Evolutionary conservation across 1,140 invertebrate genomes (phyloP).

Genomic region (Wiebesia pumilae): DNA sequence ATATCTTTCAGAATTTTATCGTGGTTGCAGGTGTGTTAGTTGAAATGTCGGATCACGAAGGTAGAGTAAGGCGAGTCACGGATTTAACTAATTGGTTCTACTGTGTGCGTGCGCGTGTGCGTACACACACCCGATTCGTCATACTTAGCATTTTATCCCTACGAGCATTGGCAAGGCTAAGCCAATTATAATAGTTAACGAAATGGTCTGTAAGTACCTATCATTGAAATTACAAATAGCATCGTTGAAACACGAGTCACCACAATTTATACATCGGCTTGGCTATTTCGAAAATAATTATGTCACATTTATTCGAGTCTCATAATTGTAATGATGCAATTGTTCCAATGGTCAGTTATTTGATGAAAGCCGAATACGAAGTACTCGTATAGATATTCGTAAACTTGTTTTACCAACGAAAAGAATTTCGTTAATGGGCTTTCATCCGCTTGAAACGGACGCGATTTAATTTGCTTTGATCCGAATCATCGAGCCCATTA

Average conservation of each 20-base stretch:
- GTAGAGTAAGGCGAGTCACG: not conserved
- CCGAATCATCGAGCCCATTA: not conserved
- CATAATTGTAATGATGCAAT: not conserved
- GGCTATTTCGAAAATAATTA: too few relatives aligned
- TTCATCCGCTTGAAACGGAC: not conserved
- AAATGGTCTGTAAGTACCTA: not conserved
- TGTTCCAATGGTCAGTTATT: not conserved
- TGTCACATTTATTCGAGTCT: not conserved
- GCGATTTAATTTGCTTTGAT: not conserved
- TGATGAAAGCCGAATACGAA: not conserved
- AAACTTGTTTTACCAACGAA: too few relatives aligned
- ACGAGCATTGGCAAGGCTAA: not conserved
- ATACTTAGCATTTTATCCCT: not conserved
- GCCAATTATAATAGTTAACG: not conserved
- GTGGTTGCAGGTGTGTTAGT: not conserved
- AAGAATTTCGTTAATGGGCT: not conserved
- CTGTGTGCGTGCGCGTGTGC: too few relatives aligned
- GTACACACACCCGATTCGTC: not conserved
- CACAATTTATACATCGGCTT: too few relatives aligned
- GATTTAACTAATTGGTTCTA: not conserved
- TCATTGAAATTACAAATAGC: too few relatives aligned
- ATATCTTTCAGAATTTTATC: not conserved
- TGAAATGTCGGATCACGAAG: constrained; percentile 6
- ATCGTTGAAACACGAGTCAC: too few relatives aligned
- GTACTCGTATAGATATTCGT: too few relatives aligned